A percentile compares a stretch with the other conserved stretches of the same genome.
Evolutionary conservation across 2,797 vertebrate species (phyloP).

Genomic region (Serranus cabrilla): DNA sequence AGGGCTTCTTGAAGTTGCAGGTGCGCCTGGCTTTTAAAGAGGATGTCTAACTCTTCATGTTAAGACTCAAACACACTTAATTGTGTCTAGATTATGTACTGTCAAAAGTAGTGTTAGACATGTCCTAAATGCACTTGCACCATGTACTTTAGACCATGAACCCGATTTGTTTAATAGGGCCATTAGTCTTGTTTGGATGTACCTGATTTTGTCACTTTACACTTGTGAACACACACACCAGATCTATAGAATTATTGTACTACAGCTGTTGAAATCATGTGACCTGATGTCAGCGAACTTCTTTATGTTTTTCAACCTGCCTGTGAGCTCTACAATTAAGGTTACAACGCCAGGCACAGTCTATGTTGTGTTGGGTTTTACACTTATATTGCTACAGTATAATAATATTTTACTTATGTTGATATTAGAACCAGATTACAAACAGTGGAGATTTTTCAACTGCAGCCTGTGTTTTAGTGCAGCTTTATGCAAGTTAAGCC

Average conservation of each 20-base stretch:
- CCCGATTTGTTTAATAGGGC: too few species aligned
- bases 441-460: neutral
- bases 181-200: neutral
- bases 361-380: neutral
- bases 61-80: too few species aligned
- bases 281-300: constrained; percentile 18
- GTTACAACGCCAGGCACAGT: neutral
- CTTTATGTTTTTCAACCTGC: constrained; percentile 11
- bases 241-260: neutral
- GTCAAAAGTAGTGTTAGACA: too few species aligned
- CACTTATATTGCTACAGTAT: neutral
- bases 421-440: neutral
- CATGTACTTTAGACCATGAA: too few species aligned
- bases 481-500: neutral
- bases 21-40: too few species aligned
- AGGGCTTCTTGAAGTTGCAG: too few species aligned
- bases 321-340: neutral
- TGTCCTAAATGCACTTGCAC: too few species aligned
- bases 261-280: constrained; percentile 2
- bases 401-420: neutral
- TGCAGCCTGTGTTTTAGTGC: neutral
- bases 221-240: neutral
- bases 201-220: neutral
- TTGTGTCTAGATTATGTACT: too few species aligned
- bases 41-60: too few species aligned